phyloP scores from a whole-genome alignment of 2,113 vertebrate genomes.

The Nycticryphes semicollaris region DNA sequence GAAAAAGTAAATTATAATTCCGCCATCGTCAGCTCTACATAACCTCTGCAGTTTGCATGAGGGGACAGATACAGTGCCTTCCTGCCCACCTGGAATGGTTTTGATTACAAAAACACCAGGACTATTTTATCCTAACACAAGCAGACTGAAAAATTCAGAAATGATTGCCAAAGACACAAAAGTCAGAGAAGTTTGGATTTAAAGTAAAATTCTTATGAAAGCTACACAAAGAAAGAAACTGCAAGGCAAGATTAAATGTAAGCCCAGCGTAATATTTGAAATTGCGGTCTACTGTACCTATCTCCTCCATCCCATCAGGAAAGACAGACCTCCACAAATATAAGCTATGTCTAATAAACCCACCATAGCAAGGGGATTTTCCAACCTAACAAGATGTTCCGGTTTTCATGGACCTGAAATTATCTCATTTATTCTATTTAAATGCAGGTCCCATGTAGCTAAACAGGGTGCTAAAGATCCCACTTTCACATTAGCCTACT shows the following conservation, averaged over 20 bases:
- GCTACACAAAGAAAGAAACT: not conserved
- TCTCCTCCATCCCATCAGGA: not conserved
- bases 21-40: not conserved
- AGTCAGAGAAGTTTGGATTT: not conserved
- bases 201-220: not conserved
- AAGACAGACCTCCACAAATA: not conserved
- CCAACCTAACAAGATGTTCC: not conserved
- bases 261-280: not conserved
- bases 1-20: not conserved
- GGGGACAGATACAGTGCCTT: not conserved
- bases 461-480: not conserved
- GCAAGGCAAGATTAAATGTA: not conserved
- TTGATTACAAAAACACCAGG: not conserved
- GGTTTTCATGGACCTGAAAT: not conserved
- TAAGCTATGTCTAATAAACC: not conserved
- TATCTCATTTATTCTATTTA: not conserved
- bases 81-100: not conserved
- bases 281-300: not conserved
- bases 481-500: not conserved
- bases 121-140: not conserved
- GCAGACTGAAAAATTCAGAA: not conserved
- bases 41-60: not conserved
- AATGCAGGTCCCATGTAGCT: not conserved
- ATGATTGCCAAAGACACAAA: not conserved
- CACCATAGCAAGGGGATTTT: not conserved